Conservation (phyloP, 2,888 invertebrate genomes). For the Acanthoscelides obtectus region DNA sequence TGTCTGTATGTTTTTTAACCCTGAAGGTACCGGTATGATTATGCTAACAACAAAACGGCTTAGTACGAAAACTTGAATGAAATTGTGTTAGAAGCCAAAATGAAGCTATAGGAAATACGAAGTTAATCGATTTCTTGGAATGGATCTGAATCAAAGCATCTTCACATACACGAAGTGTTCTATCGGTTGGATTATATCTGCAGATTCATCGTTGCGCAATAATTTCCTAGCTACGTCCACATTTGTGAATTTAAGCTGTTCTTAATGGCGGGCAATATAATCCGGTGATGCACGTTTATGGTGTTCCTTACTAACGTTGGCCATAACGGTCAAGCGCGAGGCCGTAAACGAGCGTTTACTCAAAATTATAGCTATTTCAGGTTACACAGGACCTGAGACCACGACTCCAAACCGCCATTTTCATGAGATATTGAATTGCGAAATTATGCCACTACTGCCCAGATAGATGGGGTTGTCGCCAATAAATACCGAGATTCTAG, state of each 20-base stretch:
- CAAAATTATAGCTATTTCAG: slow-evolving; percentile 31
- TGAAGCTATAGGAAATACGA: no score
- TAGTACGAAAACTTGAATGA: no score
- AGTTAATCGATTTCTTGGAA: no score
- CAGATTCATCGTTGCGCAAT: not conserved
- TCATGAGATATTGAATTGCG: slow-evolving; percentile 16
- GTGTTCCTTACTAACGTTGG: slow-evolving; percentile 34
- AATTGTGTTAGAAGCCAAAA: no score
- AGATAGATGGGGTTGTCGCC: not conserved
- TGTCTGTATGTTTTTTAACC: no score
- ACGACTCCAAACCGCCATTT: not conserved
- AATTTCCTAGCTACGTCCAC: not conserved
- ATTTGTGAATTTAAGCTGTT: slow-evolving; percentile 21
- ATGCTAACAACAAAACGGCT: no score
- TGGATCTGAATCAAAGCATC: no score
- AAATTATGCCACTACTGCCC: slow-evolving; percentile 10
- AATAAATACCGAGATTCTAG: slow-evolving; percentile 9
- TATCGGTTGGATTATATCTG: not conserved
- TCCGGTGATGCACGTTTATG: slow-evolving; percentile 40
- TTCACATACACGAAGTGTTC: no score
- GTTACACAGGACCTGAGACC: slow-evolving; percentile 5
- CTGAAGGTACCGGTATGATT: no score
- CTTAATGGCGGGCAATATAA: slow-evolving; percentile 30
- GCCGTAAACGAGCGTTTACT: slow-evolving; percentile 36
- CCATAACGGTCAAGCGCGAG: slow-evolving; percentile 35